Base-by-base conservation (phyloP, 2,113 vertebrate species). In the Agelaius phoeniceus region DNA sequence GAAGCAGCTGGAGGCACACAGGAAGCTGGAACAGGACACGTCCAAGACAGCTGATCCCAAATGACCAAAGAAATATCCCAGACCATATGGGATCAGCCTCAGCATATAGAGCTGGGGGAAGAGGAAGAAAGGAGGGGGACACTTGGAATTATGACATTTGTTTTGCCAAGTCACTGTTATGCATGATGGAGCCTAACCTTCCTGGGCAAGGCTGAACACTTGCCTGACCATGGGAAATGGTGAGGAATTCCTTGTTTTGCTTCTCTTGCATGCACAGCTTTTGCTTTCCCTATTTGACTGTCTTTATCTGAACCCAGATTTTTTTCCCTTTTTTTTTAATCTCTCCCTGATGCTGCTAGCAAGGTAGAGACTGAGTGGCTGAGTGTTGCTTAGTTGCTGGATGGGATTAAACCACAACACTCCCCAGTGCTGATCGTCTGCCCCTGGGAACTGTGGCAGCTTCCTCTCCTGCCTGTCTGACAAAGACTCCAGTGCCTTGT, bases 1-100 rank as follows among this genome's bases (percentile, higher is more conserved):
- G 0, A 11, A 11, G 26, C 9, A 13, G 9, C 41, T 37, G 16
- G 18, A 21, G 17, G 3, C 0, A 1, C 6, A 6, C 18, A 35
- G 19, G 22, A 35, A 57, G 13, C 10, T 57, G 57, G 20, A 28
- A 76, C 21, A 31, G 35, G 35, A 69, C 41, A 10, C 26, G 37
- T 8, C 9, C 0, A 0, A 67, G 30, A 11, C 21, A 76, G 41
- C 35, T 63, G 21, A 69, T 28, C 21, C 5, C 31, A 48, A 7
- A 3, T 55, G 48, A 55, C 8, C 41, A 33, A 49, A 69, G 24
- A 51, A 76, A 41, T 48, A 48, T 15, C 35, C n/a, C 63, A 31
- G 41, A 67, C 1, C 4, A 4, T 15, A 31, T 23, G 13, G 71
- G 23, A 26, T 63, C 31, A 49, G 22, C 30, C 41, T 27, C 21